Percentiles rank a stretch among this genome's conserved stretches.
phyloP scores from a whole-genome alignment of 2,113 vertebrate species.

The Cryptoleucopteryx plumbea region DNA sequence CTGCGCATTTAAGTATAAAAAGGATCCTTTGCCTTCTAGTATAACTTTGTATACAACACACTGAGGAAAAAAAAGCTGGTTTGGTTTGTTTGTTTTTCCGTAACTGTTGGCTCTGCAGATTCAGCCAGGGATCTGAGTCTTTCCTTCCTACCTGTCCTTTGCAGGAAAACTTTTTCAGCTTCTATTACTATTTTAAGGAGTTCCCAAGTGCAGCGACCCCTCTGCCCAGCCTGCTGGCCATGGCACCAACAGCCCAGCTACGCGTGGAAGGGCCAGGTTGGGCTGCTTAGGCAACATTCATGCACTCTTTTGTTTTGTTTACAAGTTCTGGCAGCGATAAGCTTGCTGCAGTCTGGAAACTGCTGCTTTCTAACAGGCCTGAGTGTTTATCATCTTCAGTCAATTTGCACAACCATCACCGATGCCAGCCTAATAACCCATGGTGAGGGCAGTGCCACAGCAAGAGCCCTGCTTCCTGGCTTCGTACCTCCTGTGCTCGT shows the following conservation, averaged over 20 bases:
- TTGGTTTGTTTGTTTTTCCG: neutral
- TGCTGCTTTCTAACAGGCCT: neutral
- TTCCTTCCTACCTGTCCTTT: neutral
- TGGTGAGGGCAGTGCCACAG: neutral
- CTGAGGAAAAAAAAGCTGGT: neutral
- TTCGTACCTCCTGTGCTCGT: neutral
- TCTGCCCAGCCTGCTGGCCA: neutral
- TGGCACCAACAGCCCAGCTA: neutral
- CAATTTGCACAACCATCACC: neutral
- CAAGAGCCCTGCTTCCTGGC: neutral
- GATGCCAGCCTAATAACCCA: neutral
- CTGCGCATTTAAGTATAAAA: neutral
- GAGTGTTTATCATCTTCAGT: neutral
- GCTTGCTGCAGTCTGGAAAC: neutral
- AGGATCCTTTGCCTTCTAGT: neutral
- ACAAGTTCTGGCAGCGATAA: neutral
- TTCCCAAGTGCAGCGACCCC: neutral
- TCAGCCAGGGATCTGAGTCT: neutral
- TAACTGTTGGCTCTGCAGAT: neutral
- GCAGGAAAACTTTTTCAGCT: neutral
- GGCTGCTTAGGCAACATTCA: neutral
- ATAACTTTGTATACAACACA: neutral
- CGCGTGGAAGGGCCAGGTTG: neutral
- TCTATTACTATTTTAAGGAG: accelerated
- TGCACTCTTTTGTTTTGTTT: neutral